These are phyloP conservation scores for Sesamia nonagrioides DNA, from an alignment of 1,140 invertebrate genomes.

Conservation along the genomic window DNA sequence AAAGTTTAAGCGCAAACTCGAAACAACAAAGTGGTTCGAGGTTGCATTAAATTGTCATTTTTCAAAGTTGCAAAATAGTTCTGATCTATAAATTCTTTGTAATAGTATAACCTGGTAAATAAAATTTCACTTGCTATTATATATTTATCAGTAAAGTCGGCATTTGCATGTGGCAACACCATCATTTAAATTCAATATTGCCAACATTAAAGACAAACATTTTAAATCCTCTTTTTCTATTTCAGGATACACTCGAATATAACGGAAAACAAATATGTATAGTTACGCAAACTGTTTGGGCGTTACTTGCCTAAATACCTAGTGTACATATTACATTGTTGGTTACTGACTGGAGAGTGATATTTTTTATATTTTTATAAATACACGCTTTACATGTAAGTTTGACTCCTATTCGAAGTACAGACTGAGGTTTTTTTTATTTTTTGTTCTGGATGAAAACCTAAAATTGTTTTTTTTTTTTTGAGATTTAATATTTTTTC, in stretches of 20 bases:
- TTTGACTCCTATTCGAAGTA: constrained; percentile 41
- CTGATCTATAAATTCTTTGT: not conserved
- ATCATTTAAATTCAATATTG: not conserved
- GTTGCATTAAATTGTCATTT: not conserved
- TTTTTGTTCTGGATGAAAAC: no score
- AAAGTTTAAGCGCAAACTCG: not conserved
- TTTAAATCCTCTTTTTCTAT: constrained; percentile 64
- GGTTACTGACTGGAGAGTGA: constrained; percentile 61
- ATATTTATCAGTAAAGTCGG: constrained; percentile 2
- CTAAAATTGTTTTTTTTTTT: no score
- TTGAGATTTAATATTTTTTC: no score
- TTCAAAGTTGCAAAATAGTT: constrained; percentile 2
- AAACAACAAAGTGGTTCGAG: not conserved
- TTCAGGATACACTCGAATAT: constrained; percentile 84
- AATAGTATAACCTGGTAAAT: not conserved
- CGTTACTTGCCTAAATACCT: constrained; percentile 78
- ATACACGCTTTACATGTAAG: constrained; percentile 48
- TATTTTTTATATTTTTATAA: constrained; percentile 79
- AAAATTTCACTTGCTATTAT: constrained; percentile 6
- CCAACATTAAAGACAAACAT: constrained; percentile 42
- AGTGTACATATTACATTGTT: constrained; percentile 52
- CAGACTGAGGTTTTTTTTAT: not conserved
- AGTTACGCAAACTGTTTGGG: constrained; percentile 79
- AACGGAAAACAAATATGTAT: constrained; percentile 79
- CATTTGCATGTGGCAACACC: constrained; percentile 32